Evolutionary conservation across 2,113 vertebrate genomes (phyloP), one percentile per base, ranked within the genome.

Genomic region (Atrichornis clamosus): DNA sequence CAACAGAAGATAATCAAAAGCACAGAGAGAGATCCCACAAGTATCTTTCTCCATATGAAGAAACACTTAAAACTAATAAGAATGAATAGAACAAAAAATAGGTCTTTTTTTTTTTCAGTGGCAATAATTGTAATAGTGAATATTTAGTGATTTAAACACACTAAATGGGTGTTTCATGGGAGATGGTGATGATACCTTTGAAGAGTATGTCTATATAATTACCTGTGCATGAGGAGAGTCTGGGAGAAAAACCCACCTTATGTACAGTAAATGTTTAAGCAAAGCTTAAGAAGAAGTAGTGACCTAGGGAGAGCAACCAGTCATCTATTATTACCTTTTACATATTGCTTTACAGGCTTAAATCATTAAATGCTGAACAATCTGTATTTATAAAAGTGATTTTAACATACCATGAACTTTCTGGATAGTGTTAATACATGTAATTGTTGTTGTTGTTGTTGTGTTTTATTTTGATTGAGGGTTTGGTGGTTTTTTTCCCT

Each of bases 401-500:
- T 89, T 76, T 46, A 82, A 39, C 22, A 75, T 9, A 26, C 19
- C 14, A 4, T 42, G 11, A 24, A 4, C 7, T 5, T 82, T 82
- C 33, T 63, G 30, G 35, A 18, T 72, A 30, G 16, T n/a, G 26
- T 62, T 74, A 60, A 69, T 58, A 52, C 6, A 26, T 13, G 30
- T 5, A 24, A 22, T 47, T 69, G 5, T 11, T 74, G 49, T 24
- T 74, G 3, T 28, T 68, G 18, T n/a, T 49, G 3, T 28, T 39
- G 4, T 44, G 10, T 32, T 60, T 30, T 53, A 3, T 33, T 63
- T 78, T 63, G 28, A 52, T 90, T 52, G 33, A 1, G 1, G 3
- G 5, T 72, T 67, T 41, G 6, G 5, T 49, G 30, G 4, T 3
- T 30, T 33, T 28, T 9, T 4, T 1, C 1, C 14, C 11, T 24